Evolutionary conservation across 2,797 vertebrate genomes (phyloP).

Genomic region (Telmatherina bonti): DNA sequence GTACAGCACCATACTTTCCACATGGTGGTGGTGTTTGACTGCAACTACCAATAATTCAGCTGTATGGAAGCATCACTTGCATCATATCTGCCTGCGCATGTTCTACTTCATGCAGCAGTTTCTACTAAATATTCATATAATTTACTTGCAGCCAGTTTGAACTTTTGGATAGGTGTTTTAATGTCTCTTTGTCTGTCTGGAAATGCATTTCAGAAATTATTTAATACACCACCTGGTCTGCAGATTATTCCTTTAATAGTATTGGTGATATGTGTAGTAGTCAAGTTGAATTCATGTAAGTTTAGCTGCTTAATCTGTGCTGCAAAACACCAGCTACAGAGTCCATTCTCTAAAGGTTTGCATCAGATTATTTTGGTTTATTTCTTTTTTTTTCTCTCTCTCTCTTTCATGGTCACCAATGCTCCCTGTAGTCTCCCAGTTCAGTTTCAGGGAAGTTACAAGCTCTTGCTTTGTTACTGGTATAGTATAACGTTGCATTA

Average conservation of each 20-base stretch:
- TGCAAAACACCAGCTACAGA: background rate
- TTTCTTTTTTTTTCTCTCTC: background rate
- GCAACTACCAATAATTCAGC: background rate
- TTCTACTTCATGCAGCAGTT: background rate
- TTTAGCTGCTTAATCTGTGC: no score
- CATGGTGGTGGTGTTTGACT: slow-evolving; percentile 52
- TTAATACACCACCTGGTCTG: no score
- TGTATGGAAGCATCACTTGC: background rate
- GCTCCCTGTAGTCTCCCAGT: background rate
- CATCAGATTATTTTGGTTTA: background rate
- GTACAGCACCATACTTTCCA: slow-evolving; percentile 40
- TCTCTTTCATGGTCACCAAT: background rate
- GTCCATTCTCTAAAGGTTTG: background rate
- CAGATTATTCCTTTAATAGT: no score
- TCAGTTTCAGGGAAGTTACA: slow-evolving; percentile 30
- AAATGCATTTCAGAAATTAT: no score
- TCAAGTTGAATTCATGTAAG: background rate
- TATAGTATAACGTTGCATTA: slow-evolving; percentile 46
- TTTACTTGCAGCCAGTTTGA: background rate
- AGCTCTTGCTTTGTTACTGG: slow-evolving; percentile 17
- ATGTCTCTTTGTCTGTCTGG: no score
- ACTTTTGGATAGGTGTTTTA: no score
- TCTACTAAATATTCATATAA: background rate
- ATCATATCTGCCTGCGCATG: background rate
- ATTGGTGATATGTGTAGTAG: no score